Evolutionary conservation across 2,113 vertebrate species (phyloP).

Genomic region (Charina bottae): DNA sequence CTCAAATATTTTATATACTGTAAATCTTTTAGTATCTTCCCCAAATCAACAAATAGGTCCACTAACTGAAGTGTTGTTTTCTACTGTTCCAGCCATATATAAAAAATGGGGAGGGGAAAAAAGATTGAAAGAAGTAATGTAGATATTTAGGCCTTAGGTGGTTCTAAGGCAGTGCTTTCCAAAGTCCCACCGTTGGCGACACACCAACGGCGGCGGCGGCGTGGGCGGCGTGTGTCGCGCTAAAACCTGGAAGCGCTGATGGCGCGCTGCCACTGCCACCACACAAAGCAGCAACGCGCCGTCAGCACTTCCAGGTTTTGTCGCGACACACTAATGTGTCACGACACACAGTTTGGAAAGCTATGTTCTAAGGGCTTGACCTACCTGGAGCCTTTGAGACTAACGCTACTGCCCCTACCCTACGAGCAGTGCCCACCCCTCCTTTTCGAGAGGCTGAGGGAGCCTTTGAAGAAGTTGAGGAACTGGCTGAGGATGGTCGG

Average conservation of each 20-base stretch:
- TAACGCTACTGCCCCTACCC: constrained; percentile 81
- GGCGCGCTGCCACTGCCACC: too few species aligned
- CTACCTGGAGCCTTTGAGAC: constrained; percentile 85
- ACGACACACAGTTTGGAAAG: too few species aligned
- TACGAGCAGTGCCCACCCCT: constrained; percentile 81
- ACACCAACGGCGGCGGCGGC: too few species aligned
- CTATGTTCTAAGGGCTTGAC: background rate
- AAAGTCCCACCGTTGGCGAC: too few species aligned
- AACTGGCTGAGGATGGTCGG: constrained; percentile 92
- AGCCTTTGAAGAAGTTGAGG: constrained; percentile 89
- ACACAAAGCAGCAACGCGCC: too few species aligned
- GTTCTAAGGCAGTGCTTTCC: too few species aligned
- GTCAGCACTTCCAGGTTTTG: too few species aligned
- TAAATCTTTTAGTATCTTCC: background rate
- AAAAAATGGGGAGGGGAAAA: background rate
- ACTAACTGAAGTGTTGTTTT: background rate
- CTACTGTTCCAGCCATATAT: background rate
- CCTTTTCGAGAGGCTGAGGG: constrained; percentile 82
- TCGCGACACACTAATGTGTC: too few species aligned
- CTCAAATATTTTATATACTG: background rate
- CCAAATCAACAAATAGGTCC: background rate
- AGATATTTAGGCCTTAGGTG: too few species aligned
- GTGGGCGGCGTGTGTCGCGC: too few species aligned
- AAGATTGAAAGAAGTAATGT: background rate
- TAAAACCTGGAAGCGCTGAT: too few species aligned